These are phyloP conservation scores for Diabrotica virgifera DNA, from an alignment of 1,140 invertebrate genomes.

Conservation along the genomic window DNA sequence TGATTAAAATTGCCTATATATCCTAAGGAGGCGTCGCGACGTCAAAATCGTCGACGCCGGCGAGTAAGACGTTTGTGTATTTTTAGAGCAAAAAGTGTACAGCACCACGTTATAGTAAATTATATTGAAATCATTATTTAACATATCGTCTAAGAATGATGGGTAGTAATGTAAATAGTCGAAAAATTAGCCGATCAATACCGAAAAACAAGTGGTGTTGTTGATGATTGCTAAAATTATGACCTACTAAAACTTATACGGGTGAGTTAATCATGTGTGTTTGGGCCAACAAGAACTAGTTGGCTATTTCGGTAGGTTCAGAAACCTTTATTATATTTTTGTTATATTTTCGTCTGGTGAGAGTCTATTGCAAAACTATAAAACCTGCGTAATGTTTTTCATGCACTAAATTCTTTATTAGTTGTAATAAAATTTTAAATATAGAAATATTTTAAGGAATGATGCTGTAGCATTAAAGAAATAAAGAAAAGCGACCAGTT, in stretches of 20 bases:
- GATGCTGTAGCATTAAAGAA: no score
- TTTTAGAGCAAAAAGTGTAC: background rate
- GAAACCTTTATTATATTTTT: background rate
- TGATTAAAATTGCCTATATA: background rate
- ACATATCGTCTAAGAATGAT: background rate
- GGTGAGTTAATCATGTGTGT: background rate
- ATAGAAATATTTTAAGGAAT: no score
- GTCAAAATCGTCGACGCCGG: background rate
- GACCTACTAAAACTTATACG: background rate
- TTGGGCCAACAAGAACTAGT: background rate
- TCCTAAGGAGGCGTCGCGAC: background rate
- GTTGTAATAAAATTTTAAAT: no score
- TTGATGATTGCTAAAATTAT: background rate
- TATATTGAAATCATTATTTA: background rate
- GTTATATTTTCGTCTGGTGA: background rate
- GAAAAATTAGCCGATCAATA: background rate
- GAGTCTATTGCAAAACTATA: no score
- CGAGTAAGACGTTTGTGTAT: slow-evolving; percentile 2
- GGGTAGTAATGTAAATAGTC: background rate
- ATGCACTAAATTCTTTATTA: no score
- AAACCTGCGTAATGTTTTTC: no score
- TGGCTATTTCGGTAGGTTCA: background rate
- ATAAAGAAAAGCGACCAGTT: no score
- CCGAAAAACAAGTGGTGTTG: background rate
- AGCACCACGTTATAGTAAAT: background rate